These are phyloP conservation scores for Aphaenogaster rudis DNA, from an alignment of 1,140 invertebrate genomes.

Conservation along the genomic window DNA sequence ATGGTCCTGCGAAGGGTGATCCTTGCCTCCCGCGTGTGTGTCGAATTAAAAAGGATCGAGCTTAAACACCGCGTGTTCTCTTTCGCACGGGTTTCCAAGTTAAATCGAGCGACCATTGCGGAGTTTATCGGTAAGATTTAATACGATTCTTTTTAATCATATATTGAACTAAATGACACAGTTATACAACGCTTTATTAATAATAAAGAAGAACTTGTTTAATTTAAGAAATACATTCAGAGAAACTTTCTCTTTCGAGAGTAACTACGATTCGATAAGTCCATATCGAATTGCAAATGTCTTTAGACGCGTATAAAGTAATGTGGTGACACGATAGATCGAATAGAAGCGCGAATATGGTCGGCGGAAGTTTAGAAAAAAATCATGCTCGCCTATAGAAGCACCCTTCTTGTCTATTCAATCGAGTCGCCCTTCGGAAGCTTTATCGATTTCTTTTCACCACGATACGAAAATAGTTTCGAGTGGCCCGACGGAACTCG, in stretches of 20 bases:
- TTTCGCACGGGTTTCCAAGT: constrained; percentile 73
- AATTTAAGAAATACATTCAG: not conserved
- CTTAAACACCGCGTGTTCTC: constrained; percentile 71
- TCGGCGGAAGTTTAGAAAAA: constrained; percentile 73
- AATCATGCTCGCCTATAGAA: constrained; percentile 73
- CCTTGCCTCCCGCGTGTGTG: constrained; percentile 43
- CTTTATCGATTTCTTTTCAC: constrained; percentile 79
- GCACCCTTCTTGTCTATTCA: constrained; percentile 79
- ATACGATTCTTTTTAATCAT: not conserved
- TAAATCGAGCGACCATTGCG: constrained; percentile 41
- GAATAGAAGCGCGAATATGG: constrained; percentile 65
- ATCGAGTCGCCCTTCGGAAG: constrained; percentile 77
- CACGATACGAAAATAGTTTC: constrained; percentile 79
- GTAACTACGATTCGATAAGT: not conserved
- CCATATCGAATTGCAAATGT: not conserved
- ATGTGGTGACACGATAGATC: constrained; percentile 35
- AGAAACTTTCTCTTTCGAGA: not conserved
- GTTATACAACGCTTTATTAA: not conserved
- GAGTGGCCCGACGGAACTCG: constrained; percentile 76
- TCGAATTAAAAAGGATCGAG: constrained; percentile 65
- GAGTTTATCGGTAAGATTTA: constrained; percentile 1
- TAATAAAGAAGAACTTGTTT: not conserved
- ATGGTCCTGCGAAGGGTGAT: constrained; percentile 64
- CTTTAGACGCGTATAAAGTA: not conserved
- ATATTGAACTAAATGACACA: not conserved